Evolutionary conservation across 1,140 invertebrate genomes (phyloP), one percentile per base, ranked within the genome.

Genomic region (Orussus abietinus): DNA sequence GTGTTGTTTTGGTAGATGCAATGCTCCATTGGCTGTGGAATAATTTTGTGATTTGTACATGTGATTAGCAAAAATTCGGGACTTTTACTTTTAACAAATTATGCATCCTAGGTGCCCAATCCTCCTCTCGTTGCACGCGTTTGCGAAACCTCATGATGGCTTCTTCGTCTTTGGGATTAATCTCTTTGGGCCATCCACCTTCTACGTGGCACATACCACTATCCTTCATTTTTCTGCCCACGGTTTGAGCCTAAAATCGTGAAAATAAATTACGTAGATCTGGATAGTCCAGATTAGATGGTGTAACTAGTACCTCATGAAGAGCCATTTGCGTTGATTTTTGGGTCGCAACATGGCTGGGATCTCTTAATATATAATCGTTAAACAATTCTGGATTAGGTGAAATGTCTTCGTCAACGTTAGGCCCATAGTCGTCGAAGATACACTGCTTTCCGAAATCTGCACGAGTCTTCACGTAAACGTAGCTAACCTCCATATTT

Each of bases 101-200:
- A 55, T 82, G 77, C 38, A 96, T 83, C 46, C 85, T 83, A 39
- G 84, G 83, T 47, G 88, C 82, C 65, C 93, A 98, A 36, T 78
- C 78, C 60, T 98, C 93, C 64, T 95, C 90, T 69, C 96, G 97
- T 73, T 96, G 92, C 26, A 95, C 82, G 71, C 96, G 95, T 30
- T 95, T 84, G 54, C 91, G 77, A 64, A 86, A 96, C 55, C 92
- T 77, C 2, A 84, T 70, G 2, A 81, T 86, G 53, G 91, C 85
- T 69, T 98, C 94, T 5, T 87, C 83, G 62, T 98, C 94, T 26
- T 79, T 76, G 48, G 82, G 80, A 66, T 95, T 93, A 29, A 98
- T 81, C 60, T 96, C 93, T 74, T 91, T 94, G 1, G 94, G 92
- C 94, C 94, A 98, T 3, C 93, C 94, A 19, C 94, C 94, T 75